Conservation (phyloP, 2,888 invertebrate species). For the Monochamus alternatus region DNA sequence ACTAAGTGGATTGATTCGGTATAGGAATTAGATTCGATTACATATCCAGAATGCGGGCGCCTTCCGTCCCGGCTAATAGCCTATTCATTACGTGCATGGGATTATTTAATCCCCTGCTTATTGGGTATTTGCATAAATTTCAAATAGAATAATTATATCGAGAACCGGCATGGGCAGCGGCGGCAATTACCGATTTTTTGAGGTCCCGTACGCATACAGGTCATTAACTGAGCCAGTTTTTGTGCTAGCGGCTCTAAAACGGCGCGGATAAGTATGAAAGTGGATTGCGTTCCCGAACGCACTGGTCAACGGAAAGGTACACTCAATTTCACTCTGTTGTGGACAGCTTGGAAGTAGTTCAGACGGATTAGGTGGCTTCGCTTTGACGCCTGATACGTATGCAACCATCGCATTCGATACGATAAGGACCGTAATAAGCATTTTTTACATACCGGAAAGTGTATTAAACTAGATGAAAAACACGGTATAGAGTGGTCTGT, state of each 20-base stretch:
- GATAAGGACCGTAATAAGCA: no score
- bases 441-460: no score
- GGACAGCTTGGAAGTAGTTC: no score
- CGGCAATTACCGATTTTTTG: slow-evolving; percentile 9
- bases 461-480: no score
- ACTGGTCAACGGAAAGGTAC: neutral
- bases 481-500: no score
- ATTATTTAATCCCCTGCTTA: slow-evolving; percentile 23
- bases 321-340: no score
- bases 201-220: neutral
- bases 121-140: slow-evolving; percentile 26
- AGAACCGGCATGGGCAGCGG: slow-evolving; percentile 19
- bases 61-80: slow-evolving; percentile 35
- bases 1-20: slow-evolving; percentile 49
- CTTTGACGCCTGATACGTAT: no score
- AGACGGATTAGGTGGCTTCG: no score
- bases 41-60: slow-evolving; percentile 39
- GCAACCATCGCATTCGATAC: no score
- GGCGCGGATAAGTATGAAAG: slow-evolving; percentile 2
- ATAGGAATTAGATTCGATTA: slow-evolving; percentile 50
- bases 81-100: slow-evolving; percentile 18
- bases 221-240: slow-evolving; percentile 29
- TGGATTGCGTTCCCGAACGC: neutral
- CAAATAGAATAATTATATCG: slow-evolving; percentile 15
- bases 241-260: neutral